Evolutionary conservation across 2,888 invertebrate genomes (phyloP), one percentile per base, ranked within the genome.

Genomic region (Beris chalybata): DNA sequence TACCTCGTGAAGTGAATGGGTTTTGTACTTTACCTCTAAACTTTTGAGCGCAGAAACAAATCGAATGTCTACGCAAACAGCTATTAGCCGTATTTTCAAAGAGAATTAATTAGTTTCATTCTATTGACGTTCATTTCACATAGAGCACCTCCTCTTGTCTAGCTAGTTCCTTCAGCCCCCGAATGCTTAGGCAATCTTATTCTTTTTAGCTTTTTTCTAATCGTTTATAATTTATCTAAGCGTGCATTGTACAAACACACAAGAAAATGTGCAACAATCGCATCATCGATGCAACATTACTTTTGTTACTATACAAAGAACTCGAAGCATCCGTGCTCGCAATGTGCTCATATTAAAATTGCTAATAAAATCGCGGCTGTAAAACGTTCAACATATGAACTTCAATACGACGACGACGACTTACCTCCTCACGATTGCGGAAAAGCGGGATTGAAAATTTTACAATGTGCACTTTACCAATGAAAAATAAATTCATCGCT

Each of bases 271-370:
- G 38, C 47, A 52, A 50, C 52, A 9, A 56, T n/a, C 59, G 13
- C 61, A 47, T 58, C 58, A 58, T 45, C 45, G 11, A 9, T 47
- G 9, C 22, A 30, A 31, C 12, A 45, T 47, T 58, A n/a, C 52
- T 30, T 31, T 30, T 53, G 5, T 53, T 31, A 53, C n/a, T 38
- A 38, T 53, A n/a, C 53, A 53, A 53, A 53, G 53, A 53, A 43
- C 32, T 38, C 7, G 5, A 38, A 38, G 9, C 9, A 38, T 38
- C 38, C 38, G 38, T 38, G 38, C 5, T 38, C n/a, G 50, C 38
- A 50, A 50, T 52, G 52, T 52, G 61, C 31, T 50, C 61, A 61
- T 50, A 61, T 61, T 61, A 61, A 61, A 61, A 61, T 61, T 61
- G 61, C 61, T 61, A 61, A 61, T 61, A 61, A 61, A 61, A 52